Evolutionary conservation across 2,113 vertebrate species (phyloP).

Genomic region (Megaptera novaeangliae): DNA sequence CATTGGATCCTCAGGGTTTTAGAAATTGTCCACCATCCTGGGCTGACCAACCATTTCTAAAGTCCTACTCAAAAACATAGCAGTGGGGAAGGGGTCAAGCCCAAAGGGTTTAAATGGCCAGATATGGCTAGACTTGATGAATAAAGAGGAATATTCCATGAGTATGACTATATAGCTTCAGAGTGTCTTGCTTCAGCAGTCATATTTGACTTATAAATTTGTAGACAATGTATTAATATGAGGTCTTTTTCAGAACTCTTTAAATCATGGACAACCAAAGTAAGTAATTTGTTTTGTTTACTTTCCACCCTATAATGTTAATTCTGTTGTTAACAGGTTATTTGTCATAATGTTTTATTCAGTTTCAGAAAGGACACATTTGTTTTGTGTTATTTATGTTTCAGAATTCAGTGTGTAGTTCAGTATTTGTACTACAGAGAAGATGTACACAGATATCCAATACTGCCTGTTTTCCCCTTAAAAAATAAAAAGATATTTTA

Average conservation of each 20-base stretch:
- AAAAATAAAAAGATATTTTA: not conserved
- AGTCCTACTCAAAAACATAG: not conserved
- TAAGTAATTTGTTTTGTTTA: not conserved
- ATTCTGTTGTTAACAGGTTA: not conserved
- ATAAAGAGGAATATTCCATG: not conserved
- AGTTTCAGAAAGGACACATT: not conserved
- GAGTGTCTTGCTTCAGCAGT: not conserved
- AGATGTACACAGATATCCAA: not conserved
- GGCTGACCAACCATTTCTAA: not conserved
- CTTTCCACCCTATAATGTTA: not conserved
- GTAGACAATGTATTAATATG: not conserved
- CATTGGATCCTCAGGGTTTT: not conserved
- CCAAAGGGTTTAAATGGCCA: not conserved
- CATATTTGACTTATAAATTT: not conserved
- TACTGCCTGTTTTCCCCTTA: not conserved
- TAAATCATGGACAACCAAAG: constrained; percentile 33
- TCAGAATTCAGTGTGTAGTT: not conserved
- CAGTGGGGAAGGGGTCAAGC: not conserved
- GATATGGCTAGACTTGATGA: not conserved
- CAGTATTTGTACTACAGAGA: not conserved
- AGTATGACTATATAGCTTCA: not conserved
- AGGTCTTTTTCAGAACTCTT: constrained; percentile 34
- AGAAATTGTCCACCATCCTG: not conserved
- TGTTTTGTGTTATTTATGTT: not conserved
- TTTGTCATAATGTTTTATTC: not conserved